Evolutionary conservation across 2,113 vertebrate species (phyloP).

Genomic region (Rhynchomys soricoides): DNA sequence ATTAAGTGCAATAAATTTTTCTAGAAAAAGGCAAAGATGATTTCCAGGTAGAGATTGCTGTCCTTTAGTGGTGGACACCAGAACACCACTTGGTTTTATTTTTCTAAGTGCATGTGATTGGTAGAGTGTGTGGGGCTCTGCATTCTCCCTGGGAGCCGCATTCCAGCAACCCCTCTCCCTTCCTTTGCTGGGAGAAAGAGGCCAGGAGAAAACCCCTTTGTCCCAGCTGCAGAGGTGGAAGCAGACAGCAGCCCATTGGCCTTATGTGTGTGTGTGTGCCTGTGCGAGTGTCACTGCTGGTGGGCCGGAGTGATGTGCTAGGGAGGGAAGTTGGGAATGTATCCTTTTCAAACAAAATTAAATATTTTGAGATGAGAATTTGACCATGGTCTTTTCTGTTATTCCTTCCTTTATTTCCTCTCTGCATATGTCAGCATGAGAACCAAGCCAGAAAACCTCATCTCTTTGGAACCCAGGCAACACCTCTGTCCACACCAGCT

Average conservation of each 20-base stretch:
- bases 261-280: conserved; percentile 70
- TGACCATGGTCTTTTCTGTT: conserved; percentile 52
- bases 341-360: conserved; percentile 76
- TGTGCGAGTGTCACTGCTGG: conserved; percentile 63
- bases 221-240: conserved; percentile 43
- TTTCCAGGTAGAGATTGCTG: conserved; percentile 74
- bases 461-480: background rate
- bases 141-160: conserved; percentile 60
- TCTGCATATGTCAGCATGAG: background rate
- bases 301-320: conserved; percentile 63
- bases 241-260: conserved; percentile 59
- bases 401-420: background rate
- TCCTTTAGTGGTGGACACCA: conserved; percentile 65
- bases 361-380: conserved; percentile 82
- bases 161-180: conserved; percentile 49
- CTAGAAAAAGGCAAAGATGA: conserved; percentile 80
- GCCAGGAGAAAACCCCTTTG: conserved; percentile 17
- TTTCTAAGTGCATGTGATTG: conserved; percentile 81
- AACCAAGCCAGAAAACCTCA: background rate
- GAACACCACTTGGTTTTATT: conserved; percentile 81
- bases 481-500: background rate
- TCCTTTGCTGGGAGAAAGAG: background rate
- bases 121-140: conserved; percentile 64
- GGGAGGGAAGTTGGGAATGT: conserved; percentile 74
- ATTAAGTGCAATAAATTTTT: conserved; percentile 83